Evolutionary conservation across 2,113 vertebrate species (phyloP).

Genomic region (Maccullochella peelii): DNA sequence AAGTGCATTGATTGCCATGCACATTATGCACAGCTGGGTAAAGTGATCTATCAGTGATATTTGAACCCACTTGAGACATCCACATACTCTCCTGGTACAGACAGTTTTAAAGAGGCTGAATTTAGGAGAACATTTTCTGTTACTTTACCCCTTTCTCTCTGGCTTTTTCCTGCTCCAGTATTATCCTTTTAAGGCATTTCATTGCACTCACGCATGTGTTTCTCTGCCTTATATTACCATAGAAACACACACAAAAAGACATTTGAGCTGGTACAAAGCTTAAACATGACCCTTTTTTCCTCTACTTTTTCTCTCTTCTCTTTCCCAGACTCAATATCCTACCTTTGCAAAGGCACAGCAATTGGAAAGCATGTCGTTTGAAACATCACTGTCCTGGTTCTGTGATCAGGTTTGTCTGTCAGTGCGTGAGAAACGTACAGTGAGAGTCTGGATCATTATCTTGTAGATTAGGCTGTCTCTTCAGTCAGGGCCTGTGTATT

Average conservation of each 20-base stretch:
- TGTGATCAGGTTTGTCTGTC: neutral
- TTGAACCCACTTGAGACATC: neutral
- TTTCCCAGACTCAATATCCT: neutral
- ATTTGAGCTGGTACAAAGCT: neutral
- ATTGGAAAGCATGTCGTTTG: neutral
- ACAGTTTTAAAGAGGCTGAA: conserved; percentile 4
- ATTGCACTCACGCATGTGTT: conserved; percentile 13
- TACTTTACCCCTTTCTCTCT: neutral
- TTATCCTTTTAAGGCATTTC: conserved; percentile 54
- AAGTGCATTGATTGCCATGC: conserved; percentile 13
- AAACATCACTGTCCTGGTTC: neutral
- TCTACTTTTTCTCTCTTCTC: neutral
- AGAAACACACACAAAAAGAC: conserved; percentile 32
- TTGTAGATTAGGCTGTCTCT: conserved; percentile 19
- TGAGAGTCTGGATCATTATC: neutral
- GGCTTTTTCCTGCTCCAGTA: neutral
- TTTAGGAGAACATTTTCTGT: conserved; percentile 13
- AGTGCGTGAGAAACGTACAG: neutral
- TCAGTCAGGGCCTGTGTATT: neutral
- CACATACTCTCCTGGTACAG: neutral
- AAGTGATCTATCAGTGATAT: conserved; percentile 2
- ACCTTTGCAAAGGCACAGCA: neutral
- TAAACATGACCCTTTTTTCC: conserved; percentile 13
- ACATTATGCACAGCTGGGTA: neutral
- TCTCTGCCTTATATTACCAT: conserved; percentile 49